Base-by-base conservation (phyloP, 2,113 vertebrate species). In the Muntiacus reevesi region DNA sequence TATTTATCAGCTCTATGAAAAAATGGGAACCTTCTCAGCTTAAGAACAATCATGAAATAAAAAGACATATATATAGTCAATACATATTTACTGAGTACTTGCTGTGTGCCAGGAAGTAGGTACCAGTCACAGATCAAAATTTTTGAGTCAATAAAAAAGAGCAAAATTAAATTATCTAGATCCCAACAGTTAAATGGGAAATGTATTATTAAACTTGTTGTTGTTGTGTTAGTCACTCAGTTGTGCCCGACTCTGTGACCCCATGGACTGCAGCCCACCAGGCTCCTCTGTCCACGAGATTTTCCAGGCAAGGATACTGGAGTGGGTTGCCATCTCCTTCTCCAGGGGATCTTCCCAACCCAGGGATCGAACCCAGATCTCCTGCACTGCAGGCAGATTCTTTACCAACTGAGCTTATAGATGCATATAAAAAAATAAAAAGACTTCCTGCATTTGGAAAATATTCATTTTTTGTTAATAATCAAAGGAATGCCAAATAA, bases 401-500 rank as follows among this genome's bases (percentile, higher is more conserved):
- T 50, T 50, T 50, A 14, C 47, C 47, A 50, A 50, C 47, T 50
- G 47, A 50, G 47, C 47, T 50, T 50, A 50, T 50, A 83, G 40
- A 57, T 11, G 6, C 43, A 81, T 11, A n/a, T 0, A 74, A 45
- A 27, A 95, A 94, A 94, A 94, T 94, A 74, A 19, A 94, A 89
- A 83, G 25, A 71, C 28, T 78, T 97, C 59, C 40, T 47, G 28
- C 43, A 92, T 89, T 86, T 93, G 43, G 40, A 93, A 95, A 92
- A 87, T 15, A 95, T 7, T 78, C 36, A 87, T 40, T 96, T n/a
- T 83, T 93, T 97, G 92, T 83, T 83, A 95, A 78, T 50, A 85
- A 96, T 85, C 57, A 94, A 83, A 91, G 30, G n/a, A 94, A 64
- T 45, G 3, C 40, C 59, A 93, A 62, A 71, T 85, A 91, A 87